phyloP scores from a whole-genome alignment of 2,797 vertebrate genomes.

The Synanceia verrucosa region DNA sequence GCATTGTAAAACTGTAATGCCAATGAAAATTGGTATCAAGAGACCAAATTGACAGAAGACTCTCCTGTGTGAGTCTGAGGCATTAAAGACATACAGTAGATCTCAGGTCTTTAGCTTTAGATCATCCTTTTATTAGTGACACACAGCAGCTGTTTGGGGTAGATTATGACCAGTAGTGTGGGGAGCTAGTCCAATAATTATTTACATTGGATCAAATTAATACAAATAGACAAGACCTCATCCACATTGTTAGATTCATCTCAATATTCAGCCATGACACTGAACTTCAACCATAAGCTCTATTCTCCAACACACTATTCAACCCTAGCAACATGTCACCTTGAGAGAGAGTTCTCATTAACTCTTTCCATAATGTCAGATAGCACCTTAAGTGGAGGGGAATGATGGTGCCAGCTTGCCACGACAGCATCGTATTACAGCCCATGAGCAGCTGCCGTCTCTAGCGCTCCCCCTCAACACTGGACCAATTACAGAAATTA shows the following conservation, averaged over 20 bases:
- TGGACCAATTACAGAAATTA: background rate
- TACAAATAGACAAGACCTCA: too few species aligned
- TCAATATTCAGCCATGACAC: background rate
- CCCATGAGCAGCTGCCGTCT: background rate
- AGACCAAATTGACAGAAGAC: constrained; percentile 7
- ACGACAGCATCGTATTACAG: background rate
- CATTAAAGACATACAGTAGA: background rate
- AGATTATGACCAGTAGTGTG: too few species aligned
- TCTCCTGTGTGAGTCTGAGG: background rate
- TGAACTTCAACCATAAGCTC: background rate
- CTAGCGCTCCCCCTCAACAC: background rate
- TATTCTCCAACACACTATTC: background rate
- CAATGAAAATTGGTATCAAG: constrained; percentile 29
- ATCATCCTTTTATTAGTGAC: background rate
- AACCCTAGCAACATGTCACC: background rate
- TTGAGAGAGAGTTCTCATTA: too few species aligned
- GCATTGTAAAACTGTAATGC: constrained; percentile 37
- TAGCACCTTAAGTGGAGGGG: background rate
- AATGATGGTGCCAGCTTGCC: background rate
- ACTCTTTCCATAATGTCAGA: background rate
- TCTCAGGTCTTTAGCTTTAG: background rate
- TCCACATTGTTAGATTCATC: background rate
- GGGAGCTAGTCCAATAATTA: too few species aligned
- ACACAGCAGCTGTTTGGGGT: too few species aligned
- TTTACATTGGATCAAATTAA: too few species aligned